Conservation (phyloP, 2,888 invertebrate species). For the Lasioglossum villosulum region DNA sequence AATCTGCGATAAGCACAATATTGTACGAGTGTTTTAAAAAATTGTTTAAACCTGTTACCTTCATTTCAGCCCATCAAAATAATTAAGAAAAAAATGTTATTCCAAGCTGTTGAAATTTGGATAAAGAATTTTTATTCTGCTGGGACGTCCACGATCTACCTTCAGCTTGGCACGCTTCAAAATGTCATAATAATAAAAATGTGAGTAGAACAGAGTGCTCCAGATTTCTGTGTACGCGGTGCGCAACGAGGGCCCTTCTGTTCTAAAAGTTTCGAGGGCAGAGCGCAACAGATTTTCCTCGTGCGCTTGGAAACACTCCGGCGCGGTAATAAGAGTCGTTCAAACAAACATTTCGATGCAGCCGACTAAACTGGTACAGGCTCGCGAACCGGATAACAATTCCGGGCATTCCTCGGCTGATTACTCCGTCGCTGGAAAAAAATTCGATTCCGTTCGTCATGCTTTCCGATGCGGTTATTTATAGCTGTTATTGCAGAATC, state of each 20-base stretch:
- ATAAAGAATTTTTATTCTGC: background rate
- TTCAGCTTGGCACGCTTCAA: background rate
- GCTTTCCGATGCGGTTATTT: background rate
- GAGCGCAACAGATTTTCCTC: constrained; percentile 15
- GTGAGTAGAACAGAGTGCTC: background rate
- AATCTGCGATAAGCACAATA: too few relatives aligned
- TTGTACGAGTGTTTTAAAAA: too few relatives aligned
- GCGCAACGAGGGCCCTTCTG: background rate
- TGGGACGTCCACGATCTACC: background rate
- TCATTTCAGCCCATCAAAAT: background rate
- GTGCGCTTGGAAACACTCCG: background rate
- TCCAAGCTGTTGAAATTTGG: background rate
- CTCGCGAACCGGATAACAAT: background rate
- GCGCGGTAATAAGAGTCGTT: constrained; percentile 11
- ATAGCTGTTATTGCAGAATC: background rate
- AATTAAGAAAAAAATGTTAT: background rate
- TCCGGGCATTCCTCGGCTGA: background rate
- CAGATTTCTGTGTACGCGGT: background rate
- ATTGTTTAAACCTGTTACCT: background rate
- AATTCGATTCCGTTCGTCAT: background rate
- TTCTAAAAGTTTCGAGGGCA: background rate
- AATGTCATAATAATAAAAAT: background rate
- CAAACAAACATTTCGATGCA: constrained; percentile 10
- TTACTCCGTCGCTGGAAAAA: background rate
- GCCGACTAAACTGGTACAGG: background rate